Evolutionary conservation across 1,140 invertebrate genomes (phyloP).

Genomic region (Calephelis virginiensis): DNA sequence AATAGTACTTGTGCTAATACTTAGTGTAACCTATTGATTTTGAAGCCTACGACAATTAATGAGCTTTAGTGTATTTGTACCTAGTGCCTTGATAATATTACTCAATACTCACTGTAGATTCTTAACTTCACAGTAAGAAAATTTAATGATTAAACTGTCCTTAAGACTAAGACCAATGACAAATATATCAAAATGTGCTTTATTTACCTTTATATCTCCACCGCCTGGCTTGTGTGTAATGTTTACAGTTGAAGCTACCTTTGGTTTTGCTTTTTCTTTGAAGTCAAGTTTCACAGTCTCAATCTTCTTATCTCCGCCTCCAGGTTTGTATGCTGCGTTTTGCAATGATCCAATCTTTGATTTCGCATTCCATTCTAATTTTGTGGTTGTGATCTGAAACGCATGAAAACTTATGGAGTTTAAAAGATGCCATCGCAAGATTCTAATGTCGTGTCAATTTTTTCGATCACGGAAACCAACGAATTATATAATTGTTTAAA

Average conservation of each 20-base stretch:
- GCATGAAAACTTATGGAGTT: constrained; percentile 14
- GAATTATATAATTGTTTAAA: too few relatives aligned
- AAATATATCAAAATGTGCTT: neutral
- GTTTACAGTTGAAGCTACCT: constrained; percentile 95
- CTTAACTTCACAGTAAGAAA: constrained; percentile 9
- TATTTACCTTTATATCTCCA: constrained; percentile 91
- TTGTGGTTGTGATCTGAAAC: constrained; percentile 88
- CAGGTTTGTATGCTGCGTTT: constrained; percentile 95
- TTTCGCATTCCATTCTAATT: constrained; percentile 95
- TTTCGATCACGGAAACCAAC: too few relatives aligned
- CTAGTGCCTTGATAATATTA: constrained; percentile 4
- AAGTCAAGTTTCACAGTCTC: constrained; percentile 93
- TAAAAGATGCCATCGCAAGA: neutral
- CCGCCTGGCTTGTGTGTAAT: constrained; percentile 92
- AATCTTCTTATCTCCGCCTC: constrained; percentile 95
- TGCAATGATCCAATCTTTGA: constrained; percentile 95
- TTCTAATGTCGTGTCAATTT: too few relatives aligned
- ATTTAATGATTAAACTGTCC: neutral
- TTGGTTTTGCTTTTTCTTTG: constrained; percentile 94
- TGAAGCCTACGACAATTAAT: neutral
- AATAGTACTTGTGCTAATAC: constrained; percentile 5
- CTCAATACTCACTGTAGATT: constrained; percentile 21
- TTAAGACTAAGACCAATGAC: neutral
- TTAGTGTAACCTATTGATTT: constrained; percentile 1
- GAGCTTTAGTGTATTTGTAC: neutral